Evolutionary conservation across 2,888 invertebrate genomes (phyloP), one percentile per base, ranked within the genome.

Genomic region (Sinodicranocentrus sp.): DNA sequence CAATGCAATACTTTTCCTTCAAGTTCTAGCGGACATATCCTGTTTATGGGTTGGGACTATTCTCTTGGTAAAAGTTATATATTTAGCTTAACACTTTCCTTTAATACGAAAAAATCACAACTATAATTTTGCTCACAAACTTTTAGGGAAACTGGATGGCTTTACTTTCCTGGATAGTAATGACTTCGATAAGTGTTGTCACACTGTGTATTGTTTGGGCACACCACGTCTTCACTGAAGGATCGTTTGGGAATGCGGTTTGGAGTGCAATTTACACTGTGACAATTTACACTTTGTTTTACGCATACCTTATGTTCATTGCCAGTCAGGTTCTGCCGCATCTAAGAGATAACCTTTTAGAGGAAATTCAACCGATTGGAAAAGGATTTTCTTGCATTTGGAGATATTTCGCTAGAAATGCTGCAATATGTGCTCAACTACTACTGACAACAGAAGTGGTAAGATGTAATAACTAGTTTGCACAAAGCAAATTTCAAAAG

Each of bases 301-400:
- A 86, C 43, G 67, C 80, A n/a, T 84, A 84, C 63, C 71, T 86
- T 13, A 82, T 86, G 52, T 84, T 75, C 33, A 77, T 86, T 17
- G 86, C 84, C n/a, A 68, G 61, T 48, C 86, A 86, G 48, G 84
- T 84, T 25, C 65, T 86, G 0, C 82, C 78, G 1, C 82, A 85
- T 67, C 33, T 87, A 54, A 84, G 83, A 57, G 85, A 85, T 13
- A 73, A 87, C 70, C 48, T 82, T 13, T 61, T 87, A 54, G 85
- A 87, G 67, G 83, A 85, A 48, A 75, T 86, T n/a, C 85, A 86
- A 33, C 87, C 87, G 0, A 85, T 87, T 52, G 87, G 87, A 17
- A 84, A 85, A 61, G 87, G 87, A 19, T 77, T 85, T 25, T 71
- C 70, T 0, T 84, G 84, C 61, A 70, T 87, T 26, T 79, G 85